Evolutionary conservation across 2,113 vertebrate species (phyloP).

Genomic region (Lasiurus cinereus): DNA sequence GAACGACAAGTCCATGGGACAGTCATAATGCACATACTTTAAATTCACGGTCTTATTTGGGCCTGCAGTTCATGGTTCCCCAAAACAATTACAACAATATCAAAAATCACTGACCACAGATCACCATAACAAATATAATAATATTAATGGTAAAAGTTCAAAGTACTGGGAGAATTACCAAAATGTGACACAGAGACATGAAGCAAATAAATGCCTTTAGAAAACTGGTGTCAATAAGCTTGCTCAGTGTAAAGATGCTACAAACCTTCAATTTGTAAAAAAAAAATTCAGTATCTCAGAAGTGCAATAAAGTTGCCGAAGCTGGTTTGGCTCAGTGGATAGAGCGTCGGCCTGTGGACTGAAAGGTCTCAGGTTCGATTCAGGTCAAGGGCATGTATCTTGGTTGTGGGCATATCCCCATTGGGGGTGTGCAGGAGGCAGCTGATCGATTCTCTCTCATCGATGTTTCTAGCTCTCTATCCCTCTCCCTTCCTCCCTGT

Average conservation of each 20-base stretch:
- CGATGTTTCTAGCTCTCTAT: too few relatives aligned
- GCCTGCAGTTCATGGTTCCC: background rate
- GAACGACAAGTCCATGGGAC: background rate
- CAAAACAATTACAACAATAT: background rate
- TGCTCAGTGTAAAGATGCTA: background rate
- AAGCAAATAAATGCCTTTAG: background rate
- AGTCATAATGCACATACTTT: background rate
- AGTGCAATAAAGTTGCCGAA: background rate
- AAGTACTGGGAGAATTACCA: background rate
- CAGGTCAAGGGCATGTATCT: too few relatives aligned
- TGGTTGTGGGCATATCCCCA: too few relatives aligned
- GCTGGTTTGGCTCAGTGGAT: too few relatives aligned
- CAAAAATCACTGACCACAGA: background rate
- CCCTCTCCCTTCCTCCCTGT: too few relatives aligned
- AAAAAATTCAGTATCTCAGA: background rate
- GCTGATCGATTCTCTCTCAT: too few relatives aligned
- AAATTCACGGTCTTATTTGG: background rate
- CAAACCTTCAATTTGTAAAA: background rate
- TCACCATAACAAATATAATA: background rate
- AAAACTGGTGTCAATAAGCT: background rate
- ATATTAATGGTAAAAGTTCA: background rate
- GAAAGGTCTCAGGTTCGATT: too few relatives aligned
- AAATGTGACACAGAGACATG: slow-evolving; percentile 9
- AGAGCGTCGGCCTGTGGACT: too few relatives aligned
- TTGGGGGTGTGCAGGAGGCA: too few relatives aligned